phyloP scores from a whole-genome alignment of 2,113 vertebrate species.

The Delphinus delphis region DNA sequence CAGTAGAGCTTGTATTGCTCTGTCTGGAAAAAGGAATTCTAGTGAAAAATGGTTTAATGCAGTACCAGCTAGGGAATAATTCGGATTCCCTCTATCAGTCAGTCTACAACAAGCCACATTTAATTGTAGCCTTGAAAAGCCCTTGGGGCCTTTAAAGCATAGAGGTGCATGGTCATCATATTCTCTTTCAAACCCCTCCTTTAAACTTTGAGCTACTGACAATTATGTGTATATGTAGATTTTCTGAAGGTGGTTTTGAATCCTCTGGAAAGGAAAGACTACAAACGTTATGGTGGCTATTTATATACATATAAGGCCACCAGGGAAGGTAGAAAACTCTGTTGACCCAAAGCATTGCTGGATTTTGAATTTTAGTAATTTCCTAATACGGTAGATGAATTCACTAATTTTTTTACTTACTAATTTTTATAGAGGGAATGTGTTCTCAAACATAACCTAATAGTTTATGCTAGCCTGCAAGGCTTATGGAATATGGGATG shows the following conservation, averaged over 20 bases:
- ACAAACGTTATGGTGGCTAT: neutral
- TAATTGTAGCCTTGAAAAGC: conserved; percentile 61
- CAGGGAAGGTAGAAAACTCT: neutral
- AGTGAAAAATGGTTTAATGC: conserved; percentile 70
- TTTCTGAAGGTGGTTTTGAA: conserved; percentile 31
- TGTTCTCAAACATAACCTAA: neutral
- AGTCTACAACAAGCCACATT: conserved; percentile 59
- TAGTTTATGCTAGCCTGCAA: neutral
- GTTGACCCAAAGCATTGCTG: neutral
- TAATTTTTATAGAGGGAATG: conserved; percentile 12
- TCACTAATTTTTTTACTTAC: neutral
- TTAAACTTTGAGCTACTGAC: conserved; percentile 3
- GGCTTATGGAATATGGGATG: neutral
- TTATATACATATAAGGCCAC: neutral
- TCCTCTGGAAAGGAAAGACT: conserved; percentile 41
- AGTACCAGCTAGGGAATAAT: conserved; percentile 66
- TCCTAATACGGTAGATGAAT: neutral
- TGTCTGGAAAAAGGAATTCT: conserved; percentile 69
- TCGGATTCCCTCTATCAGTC: conserved; percentile 65
- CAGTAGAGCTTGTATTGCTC: conserved; percentile 60
- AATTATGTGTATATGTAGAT: conserved; percentile 41
- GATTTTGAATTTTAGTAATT: conserved; percentile 43
- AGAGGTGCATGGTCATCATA: conserved; percentile 17
- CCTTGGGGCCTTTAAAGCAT: conserved; percentile 48
- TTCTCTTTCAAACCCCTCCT: conserved; percentile 7